Evolutionary conservation across 2,797 vertebrate species (phyloP), one percentile per base, ranked within the genome.

Genomic region (Potorous gilbertii): DNA sequence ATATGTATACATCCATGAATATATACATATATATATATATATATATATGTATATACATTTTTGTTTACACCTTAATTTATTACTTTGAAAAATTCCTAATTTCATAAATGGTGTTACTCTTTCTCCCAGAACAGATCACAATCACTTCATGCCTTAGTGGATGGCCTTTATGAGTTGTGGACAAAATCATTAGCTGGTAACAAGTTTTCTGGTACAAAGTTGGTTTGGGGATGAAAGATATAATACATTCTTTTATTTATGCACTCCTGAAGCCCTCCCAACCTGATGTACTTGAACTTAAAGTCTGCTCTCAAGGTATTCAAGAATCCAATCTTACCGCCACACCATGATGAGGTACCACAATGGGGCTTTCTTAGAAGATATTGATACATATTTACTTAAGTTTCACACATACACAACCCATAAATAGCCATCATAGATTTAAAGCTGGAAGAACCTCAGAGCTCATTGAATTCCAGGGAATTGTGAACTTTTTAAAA

Each of bases 31-130:
- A 92, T 8, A 87, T 52, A 94, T 6, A 31, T 13, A 90, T 12
- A 90, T 24, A 94, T 29, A 55, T 31, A 93, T 8, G 87, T 52
- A 95, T 62, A 66, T 46, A 31, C 91, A 54, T 66, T 90, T 93
- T 93, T 96, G 95, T 56, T 93, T 93, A 97, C 31, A 94, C 81
- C 90, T 95, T 92, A 46, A 87, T 87, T 87, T 87, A 27, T 50
- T 87, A 87, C 40, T 46, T 34, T 11, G 1, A 87, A 87, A 87
- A 87, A 6, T 87, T 87, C 13, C 13, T 50, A 12, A 87, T 46
- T 87, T 87, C 40, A 50, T 27, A 27, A 74, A 40, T 40, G 62
- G n/a, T 34, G 40, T 50, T 46, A 50, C 1, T 46, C 40, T 87
- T 40, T 18, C 74, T 3, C 31, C 59, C 34, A 66, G 16, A n/a